A percentile compares a stretch with the other conserved stretches of the same genome.
Evolutionary conservation across 2,888 invertebrate species (phyloP).

Genomic region (Rhodophaea formosa): DNA sequence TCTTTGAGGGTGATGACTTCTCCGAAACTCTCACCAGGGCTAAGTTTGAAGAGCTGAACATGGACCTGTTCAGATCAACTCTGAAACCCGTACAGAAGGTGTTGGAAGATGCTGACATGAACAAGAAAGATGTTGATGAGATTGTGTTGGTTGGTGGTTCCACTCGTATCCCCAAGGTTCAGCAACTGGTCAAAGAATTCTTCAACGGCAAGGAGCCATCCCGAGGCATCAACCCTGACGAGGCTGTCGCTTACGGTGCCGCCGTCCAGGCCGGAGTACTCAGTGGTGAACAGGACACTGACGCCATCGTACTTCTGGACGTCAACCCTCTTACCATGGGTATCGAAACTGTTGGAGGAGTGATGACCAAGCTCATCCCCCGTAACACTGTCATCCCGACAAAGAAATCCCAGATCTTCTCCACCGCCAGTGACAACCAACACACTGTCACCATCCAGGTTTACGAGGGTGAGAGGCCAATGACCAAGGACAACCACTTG

Average conservation of each 20-base stretch:
- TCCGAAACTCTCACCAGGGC: conserved; percentile 98
- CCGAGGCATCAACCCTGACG: conserved; percentile 98
- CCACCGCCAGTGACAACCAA: conserved; percentile 99
- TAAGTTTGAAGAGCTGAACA: conserved; percentile 99
- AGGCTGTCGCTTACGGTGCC: conserved; percentile 99
- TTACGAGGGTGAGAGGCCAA: conserved; percentile 99
- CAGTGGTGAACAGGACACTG: conserved; percentile 98
- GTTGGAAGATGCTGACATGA: conserved; percentile 99
- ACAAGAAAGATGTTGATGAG: conserved; percentile 98
- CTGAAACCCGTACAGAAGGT: conserved; percentile 97
- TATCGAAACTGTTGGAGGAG: conserved; percentile 99
- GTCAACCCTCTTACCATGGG: conserved; percentile 99
- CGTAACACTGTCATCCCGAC: conserved; percentile 99
- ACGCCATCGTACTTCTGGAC: conserved; percentile 97
- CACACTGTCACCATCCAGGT: conserved; percentile 99
- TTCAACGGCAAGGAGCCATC: conserved; percentile 99
- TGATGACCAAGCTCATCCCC: conserved; percentile 99
- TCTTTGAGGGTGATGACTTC: conserved; percentile 99
- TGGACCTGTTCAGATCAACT: conserved; percentile 94
- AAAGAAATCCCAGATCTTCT: conserved; percentile 99
- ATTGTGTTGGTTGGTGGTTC: conserved; percentile 99
- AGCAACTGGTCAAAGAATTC: conserved; percentile 95
- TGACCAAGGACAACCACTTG: conserved; percentile 99
- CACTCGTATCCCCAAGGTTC: conserved; percentile 99
- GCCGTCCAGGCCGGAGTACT: conserved; percentile 99